Evolutionary conservation across 2,113 vertebrate species (phyloP), one percentile per base, ranked within the genome.

Genomic region (Rostratula benghalensis): DNA sequence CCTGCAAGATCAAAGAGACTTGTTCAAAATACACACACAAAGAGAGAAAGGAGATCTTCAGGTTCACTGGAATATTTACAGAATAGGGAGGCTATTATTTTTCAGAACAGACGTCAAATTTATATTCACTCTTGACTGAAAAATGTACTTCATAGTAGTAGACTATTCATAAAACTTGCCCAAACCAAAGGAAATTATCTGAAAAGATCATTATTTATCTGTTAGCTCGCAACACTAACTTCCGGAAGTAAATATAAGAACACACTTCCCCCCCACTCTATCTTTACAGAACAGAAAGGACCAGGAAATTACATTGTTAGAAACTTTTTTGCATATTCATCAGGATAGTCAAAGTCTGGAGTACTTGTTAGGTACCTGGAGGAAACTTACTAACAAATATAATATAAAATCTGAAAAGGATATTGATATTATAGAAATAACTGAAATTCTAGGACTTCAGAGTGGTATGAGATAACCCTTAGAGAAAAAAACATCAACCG

Each of bases 211-310:
- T 45, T 73, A 39, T 60, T 69, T 73, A 57, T 16, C 6, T 8
- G 2, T 76, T 68, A 76, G 4, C 8, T 94, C 63, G 30, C 18
- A 6, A 37, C 3, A 1, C 2, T 89, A 78, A 10, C 23, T 73
- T 83, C 39, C n/a, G 81, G n/a, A 93, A 57, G 14, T 19, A 84
- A 57, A 74, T 16, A 60, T 33, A 51, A n/a, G n/a, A n/a, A n/a
- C n/a, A 46, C 2, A 46, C 0, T n/a, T n/a, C 1, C 6, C 1
- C 10, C 23, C 33, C 41, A 8, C 10, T 23, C 35, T 41, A 8
- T 45, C 8, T 79, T 85, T 65, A 39, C 73, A 79, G 67, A 50
- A 23, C 6, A 57, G 5, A 77, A 61, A 3, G 5, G 16, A 51
- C 13, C 4, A 17, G 46, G 13, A 78, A 75, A 57, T 51, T 30